phyloP scores from a whole-genome alignment of 2,113 vertebrate genomes.

The Lethenteron camtschaticum region DNA sequence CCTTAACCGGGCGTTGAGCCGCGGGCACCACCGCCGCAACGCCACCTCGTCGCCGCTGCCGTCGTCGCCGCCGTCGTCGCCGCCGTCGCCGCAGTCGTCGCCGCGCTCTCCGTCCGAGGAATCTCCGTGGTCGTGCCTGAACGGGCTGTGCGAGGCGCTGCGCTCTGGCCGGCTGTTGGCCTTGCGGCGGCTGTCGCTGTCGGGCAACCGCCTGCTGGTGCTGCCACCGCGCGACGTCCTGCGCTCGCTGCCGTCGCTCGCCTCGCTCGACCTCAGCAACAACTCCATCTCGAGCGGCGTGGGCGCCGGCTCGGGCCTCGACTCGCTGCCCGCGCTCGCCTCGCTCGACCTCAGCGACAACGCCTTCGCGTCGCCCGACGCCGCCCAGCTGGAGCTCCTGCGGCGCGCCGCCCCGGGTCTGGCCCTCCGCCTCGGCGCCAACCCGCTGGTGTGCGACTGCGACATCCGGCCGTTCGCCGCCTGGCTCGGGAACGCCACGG shows the following conservation, averaged over 20 bases:
- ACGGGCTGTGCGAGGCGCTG: slow-evolving; percentile 20
- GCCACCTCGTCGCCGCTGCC: background rate
- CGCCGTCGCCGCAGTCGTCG: background rate
- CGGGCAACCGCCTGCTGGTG: slow-evolving; percentile 38
- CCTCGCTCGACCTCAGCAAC: slow-evolving; percentile 50
- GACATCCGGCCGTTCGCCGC: slow-evolving; percentile 29
- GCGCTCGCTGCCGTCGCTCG: slow-evolving; percentile 33
- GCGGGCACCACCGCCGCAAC: background rate
- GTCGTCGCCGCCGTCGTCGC: background rate
- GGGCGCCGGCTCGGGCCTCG: slow-evolving; percentile 34
- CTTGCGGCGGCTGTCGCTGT: slow-evolving; percentile 38
- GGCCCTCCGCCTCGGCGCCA: slow-evolving; percentile 27
- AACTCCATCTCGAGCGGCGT: slow-evolving; percentile 24
- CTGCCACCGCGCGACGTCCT: slow-evolving; percentile 18
- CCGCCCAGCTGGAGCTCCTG: slow-evolving; percentile 26
- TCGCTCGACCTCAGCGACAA: slow-evolving; percentile 57
- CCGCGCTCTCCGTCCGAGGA: background rate
- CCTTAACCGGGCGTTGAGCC: slow-evolving; percentile 20
- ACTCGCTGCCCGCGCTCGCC: slow-evolving; percentile 21
- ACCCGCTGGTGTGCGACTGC: slow-evolving; percentile 66
- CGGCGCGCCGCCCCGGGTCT: slow-evolving; percentile 19
- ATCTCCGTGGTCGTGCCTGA: slow-evolving; percentile 12
- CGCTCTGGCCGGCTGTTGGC: slow-evolving; percentile 19
- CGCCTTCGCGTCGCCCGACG: slow-evolving; percentile 28
- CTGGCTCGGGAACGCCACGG: slow-evolving; percentile 45